A percentile compares a stretch with the other conserved stretches of the same genome.
Conservation (phyloP, 2,797 vertebrate species). For the Peromyscus melanophrys region DNA sequence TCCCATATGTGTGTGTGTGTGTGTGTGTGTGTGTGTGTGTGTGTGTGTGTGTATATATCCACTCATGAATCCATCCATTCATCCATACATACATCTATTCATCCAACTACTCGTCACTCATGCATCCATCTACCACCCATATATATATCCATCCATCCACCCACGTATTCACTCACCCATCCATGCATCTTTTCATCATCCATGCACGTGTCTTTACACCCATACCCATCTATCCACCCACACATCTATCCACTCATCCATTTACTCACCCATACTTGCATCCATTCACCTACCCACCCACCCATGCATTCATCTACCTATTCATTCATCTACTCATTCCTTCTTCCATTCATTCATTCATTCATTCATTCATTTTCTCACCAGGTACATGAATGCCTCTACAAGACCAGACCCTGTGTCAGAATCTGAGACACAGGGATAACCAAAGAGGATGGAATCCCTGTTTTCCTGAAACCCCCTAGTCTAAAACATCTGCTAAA, state of each 20-base stretch:
- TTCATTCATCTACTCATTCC: background rate
- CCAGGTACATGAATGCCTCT: background rate
- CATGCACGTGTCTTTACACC: background rate
- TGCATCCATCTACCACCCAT: background rate
- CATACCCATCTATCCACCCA: background rate
- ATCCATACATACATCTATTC: no score
- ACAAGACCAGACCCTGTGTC: background rate
- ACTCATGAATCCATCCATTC: background rate
- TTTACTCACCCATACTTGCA: background rate
- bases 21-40: no score
- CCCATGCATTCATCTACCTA: background rate
- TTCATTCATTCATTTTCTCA: background rate
- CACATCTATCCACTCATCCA: background rate
- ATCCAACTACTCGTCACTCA: background rate
- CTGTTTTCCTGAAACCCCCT: background rate
- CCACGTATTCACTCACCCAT: background rate
- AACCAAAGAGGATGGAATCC: background rate
- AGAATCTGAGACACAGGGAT: background rate
- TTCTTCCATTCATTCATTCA: background rate
- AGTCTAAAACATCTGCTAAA: background rate
- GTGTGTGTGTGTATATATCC: background rate
- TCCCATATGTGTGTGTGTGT: no score
- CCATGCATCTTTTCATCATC: no score
- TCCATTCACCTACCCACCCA: no score
- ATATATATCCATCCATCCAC: background rate